Conservation (phyloP, 2,888 invertebrate species). For the Pteria penguin region DNA sequence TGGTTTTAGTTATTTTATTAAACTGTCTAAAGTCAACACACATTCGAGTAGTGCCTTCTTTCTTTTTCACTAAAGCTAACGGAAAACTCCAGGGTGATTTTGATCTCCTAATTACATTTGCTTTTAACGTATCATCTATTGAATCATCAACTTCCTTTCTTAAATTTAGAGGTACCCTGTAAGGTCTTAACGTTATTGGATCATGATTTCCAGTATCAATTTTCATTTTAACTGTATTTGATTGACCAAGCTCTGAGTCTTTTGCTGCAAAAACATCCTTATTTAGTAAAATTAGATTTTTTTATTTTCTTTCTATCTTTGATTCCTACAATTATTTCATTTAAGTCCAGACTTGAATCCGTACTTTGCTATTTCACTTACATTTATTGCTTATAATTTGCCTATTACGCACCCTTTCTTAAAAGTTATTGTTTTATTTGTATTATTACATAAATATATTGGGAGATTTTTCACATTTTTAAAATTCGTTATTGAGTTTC, state of each 20-base stretch:
- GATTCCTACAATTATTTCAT: conserved; percentile 7
- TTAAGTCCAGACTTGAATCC: neutral
- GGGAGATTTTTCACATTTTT: conserved; percentile 24
- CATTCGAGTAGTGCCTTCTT: conserved; percentile 38
- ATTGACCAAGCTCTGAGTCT: no score
- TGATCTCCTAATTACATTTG: conserved; percentile 35
- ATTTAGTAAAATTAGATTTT: conserved; percentile 24
- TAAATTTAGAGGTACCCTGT: conserved; percentile 41
- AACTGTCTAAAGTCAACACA: no score
- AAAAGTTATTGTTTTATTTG: conserved; percentile 23
- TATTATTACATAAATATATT: no score
- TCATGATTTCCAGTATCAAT: no score
- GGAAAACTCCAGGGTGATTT: conserved; percentile 42
- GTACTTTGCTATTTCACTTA: neutral
- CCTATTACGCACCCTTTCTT: conserved; percentile 34
- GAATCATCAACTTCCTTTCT: conserved; percentile 45
- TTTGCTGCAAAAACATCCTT: conserved; percentile 37
- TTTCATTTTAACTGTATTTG: no score
- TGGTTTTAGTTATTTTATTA: conserved; percentile 31
- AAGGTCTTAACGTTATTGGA: conserved; percentile 37
- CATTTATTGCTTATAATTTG: neutral
- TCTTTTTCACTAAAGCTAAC: conserved; percentile 40
- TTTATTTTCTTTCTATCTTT: conserved; percentile 3
- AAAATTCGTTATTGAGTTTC: no score
- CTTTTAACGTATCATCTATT: conserved; percentile 46